Evolutionary conservation across 2,888 invertebrate genomes (phyloP).

Genomic region (Ophioninae sp.): DNA sequence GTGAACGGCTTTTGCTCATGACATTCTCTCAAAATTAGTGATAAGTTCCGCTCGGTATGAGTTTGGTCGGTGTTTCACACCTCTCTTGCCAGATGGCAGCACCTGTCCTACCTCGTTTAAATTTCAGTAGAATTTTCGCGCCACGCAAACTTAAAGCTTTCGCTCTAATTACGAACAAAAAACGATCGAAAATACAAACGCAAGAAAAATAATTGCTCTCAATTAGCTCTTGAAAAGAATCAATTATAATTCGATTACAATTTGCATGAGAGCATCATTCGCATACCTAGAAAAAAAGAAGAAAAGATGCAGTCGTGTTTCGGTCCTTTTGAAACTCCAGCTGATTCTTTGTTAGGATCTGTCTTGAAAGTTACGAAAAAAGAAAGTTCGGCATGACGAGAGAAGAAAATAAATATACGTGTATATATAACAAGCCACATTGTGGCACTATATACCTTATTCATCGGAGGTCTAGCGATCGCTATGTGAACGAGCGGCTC

Average conservation of each 20-base stretch:
- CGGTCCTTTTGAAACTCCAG: background rate
- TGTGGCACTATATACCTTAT: background rate
- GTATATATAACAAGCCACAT: background rate
- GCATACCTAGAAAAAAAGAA: background rate
- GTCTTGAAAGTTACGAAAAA: background rate
- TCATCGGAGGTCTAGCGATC: slow-evolving; percentile 45
- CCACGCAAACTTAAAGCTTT: too few species aligned
- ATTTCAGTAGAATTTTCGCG: background rate
- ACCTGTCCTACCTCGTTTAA: background rate
- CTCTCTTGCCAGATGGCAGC: background rate
- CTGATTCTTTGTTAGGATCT: background rate
- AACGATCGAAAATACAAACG: too few species aligned
- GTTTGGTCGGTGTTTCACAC: background rate
- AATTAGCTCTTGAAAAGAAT: background rate
- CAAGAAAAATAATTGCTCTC: background rate
- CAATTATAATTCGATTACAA: background rate
- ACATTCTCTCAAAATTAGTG: background rate
- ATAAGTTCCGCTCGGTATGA: background rate
- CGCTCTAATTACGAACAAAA: too few species aligned
- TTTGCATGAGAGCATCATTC: background rate
- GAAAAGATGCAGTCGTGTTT: background rate
- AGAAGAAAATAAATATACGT: background rate
- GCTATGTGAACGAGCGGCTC: slow-evolving; percentile 56
- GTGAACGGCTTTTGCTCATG: background rate
- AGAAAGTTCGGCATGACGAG: background rate